Percentiles rank a stretch among this genome's conserved stretches.
phyloP scores from a whole-genome alignment of 2,797 vertebrate species.

The Sternotherus odoratus region DNA sequence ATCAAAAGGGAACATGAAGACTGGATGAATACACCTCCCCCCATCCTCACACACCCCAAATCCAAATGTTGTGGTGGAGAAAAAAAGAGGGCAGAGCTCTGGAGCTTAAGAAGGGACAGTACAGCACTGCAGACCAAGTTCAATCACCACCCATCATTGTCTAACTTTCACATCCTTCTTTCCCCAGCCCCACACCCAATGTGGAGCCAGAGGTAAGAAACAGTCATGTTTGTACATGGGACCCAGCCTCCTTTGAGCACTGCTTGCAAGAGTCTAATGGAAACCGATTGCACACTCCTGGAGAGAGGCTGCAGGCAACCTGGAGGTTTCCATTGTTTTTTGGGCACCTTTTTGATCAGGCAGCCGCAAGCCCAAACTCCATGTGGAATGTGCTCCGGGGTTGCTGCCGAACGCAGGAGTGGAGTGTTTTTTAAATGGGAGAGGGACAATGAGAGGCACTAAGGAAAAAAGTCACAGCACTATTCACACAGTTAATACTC shows the following conservation, averaged over 20 bases:
- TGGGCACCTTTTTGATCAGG: conserved; percentile 11
- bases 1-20: background rate
- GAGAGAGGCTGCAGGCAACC: conserved; percentile 10
- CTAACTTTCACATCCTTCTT: conserved; percentile 11
- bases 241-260: conserved; percentile 46
- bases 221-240: background rate
- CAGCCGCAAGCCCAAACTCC: conserved; percentile 28
- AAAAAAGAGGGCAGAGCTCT: background rate
- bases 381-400: background rate
- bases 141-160: conserved; percentile 57
- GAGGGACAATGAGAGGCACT: conserved; percentile 70
- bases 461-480: conserved; percentile 78
- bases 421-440: conserved; percentile 60
- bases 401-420: conserved; percentile 31
- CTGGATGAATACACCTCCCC: background rate
- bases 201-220: background rate
- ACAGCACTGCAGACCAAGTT: conserved; percentile 51
- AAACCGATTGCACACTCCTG: background rate
- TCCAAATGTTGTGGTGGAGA: background rate
- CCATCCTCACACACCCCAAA: background rate
- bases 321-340: background rate
- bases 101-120: background rate
- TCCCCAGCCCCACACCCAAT: background rate
- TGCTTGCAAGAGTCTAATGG: conserved; percentile 62
- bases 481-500: conserved; percentile 87